Percentiles rank a stretch among this genome's conserved stretches.
These are phyloP conservation scores for Iselma pallidipennis DNA, from an alignment of 2,888 invertebrate genomes.

Conservation along the genomic window DNA sequence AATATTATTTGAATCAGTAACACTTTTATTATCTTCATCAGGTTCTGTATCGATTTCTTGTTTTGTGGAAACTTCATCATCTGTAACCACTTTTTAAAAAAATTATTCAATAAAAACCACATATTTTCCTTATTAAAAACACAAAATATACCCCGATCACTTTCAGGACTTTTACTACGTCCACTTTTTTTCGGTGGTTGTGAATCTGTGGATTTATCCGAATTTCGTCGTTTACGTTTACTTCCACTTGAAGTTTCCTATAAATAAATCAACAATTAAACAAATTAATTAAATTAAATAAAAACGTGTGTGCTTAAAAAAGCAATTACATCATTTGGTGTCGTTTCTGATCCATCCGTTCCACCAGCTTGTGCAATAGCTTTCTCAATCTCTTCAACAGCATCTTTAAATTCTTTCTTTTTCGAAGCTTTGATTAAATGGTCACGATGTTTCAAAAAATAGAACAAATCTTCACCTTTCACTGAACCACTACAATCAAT, in stretches of 20 bases:
- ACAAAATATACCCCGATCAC: conserved; percentile 12
- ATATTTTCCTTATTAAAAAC: too few relatives aligned
- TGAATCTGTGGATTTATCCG: conserved; percentile 12
- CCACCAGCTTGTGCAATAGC: conserved; percentile 59
- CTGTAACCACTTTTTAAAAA: background rate
- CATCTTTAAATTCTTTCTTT: conserved; percentile 83
- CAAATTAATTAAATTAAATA: background rate
- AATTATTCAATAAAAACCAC: background rate
- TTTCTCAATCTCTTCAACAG: conserved; percentile 84
- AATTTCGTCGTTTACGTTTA: conserved; percentile 14
- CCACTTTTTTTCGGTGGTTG: conserved; percentile 9
- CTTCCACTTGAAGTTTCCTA: conserved; percentile 4
- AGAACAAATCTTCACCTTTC: conserved; percentile 83
- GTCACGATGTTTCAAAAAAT: conserved; percentile 78
- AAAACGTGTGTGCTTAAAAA: conserved; percentile 7
- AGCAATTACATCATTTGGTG: conserved; percentile 37
- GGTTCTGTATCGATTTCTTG: conserved; percentile 13
- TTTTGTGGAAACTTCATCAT: conserved; percentile 8
- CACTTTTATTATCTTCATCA: conserved; percentile 8
- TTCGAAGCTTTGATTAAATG: conserved; percentile 80
- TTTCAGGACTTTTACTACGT: conserved; percentile 15
- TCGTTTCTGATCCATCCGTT: conserved; percentile 47
- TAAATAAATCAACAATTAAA: background rate
- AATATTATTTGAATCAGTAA: conserved; percentile 6
- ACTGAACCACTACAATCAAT: conserved; percentile 66